These are phyloP conservation scores for Parnassius smintheus DNA, from an alignment of 2,888 invertebrate genomes.

Conservation along the genomic window DNA sequence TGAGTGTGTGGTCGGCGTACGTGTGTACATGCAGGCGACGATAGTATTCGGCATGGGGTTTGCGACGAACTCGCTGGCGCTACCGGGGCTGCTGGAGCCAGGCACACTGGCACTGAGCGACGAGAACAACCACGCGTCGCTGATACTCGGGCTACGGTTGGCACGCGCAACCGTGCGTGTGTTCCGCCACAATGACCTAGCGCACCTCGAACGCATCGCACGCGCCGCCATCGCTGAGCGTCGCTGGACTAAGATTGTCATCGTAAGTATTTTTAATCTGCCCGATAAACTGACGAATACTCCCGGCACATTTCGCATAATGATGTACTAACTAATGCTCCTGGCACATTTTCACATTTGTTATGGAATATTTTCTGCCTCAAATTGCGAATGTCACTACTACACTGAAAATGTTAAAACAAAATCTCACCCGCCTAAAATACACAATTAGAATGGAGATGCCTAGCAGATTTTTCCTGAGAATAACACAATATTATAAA, in stretches of 20 bases:
- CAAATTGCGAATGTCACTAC: no score
- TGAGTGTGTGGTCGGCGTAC: no score
- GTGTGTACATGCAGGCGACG: constrained; percentile 79
- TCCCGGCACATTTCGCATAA: no score
- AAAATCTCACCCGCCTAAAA: no score
- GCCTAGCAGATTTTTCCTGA: no score
- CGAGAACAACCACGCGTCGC: constrained; percentile 98
- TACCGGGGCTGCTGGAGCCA: constrained; percentile 92
- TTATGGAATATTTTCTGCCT: no score
- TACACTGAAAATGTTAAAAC: no score
- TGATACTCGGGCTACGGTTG: constrained; percentile 95
- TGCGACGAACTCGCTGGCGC: constrained; percentile 96
- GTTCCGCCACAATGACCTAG: constrained; percentile 93
- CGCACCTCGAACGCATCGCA: constrained; percentile 90
- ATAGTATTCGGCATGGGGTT: constrained; percentile 99
- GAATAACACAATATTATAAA: no score
- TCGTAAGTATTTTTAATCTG: constrained; percentile 64
- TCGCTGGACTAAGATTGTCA: constrained; percentile 93
- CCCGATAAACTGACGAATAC: no score
- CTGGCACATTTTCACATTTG: no score
- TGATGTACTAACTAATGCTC: no score
- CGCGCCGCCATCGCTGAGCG: constrained; percentile 88
- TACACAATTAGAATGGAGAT: no score
- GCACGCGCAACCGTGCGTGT: constrained; percentile 92
- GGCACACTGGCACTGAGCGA: constrained; percentile 96